Evolutionary conservation across 2,113 vertebrate genomes (phyloP).

Genomic region (Ciconia stormi): DNA sequence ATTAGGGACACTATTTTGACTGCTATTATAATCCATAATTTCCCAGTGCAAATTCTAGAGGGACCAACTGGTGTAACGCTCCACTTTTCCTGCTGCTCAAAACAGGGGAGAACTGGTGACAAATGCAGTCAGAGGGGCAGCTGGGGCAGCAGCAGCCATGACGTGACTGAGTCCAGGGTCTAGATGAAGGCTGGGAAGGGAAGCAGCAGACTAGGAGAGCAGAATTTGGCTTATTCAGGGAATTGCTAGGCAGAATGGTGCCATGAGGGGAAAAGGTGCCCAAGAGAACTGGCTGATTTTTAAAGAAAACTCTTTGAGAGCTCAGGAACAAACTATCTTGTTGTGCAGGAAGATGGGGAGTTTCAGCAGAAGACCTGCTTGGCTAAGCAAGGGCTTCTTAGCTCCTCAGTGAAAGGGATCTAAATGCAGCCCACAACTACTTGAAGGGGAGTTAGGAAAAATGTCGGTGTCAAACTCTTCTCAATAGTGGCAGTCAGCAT

Average conservation of each 20-base stretch:
- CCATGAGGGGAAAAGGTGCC: neutral
- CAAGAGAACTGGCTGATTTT: neutral
- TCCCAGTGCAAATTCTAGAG: neutral
- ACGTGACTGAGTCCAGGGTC: neutral
- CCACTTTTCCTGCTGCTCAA: neutral
- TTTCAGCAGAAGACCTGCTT: neutral
- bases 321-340: neutral
- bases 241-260: neutral
- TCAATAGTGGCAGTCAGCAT: fast-evolving
- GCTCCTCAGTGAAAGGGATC: neutral
- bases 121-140: neutral
- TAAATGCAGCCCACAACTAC: neutral
- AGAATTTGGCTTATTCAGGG: neutral
- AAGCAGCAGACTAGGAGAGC: neutral
- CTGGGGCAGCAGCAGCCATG: neutral
- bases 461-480: neutral
- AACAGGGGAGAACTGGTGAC: neutral
- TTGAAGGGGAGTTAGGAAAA: neutral
- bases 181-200: neutral
- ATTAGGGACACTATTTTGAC: neutral
- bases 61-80: neutral
- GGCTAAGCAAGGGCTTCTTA: neutral
- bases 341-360: neutral
- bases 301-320: neutral
- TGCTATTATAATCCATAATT: neutral